These are phyloP conservation scores for Lophotriccus pileatus DNA, from an alignment of 2,797 vertebrate genomes.

Conservation along the genomic window DNA sequence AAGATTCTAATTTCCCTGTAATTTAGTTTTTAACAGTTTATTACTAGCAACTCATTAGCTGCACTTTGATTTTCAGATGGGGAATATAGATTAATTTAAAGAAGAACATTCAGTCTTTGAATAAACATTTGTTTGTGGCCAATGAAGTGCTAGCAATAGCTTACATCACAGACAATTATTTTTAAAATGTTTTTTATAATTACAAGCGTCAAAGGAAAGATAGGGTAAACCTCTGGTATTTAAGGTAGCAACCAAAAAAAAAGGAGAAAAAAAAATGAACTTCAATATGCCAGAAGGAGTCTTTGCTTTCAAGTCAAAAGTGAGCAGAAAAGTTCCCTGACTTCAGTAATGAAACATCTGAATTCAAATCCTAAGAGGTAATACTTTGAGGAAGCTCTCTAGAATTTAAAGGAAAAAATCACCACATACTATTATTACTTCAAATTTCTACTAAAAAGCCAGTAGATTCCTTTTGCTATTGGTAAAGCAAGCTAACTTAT, in stretches of 20 bases:
- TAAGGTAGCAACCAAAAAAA: not conserved
- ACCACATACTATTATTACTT: not conserved
- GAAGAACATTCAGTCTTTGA: not conserved
- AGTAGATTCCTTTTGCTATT: not conserved
- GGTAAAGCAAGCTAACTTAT: not conserved
- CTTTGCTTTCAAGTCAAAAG: not conserved
- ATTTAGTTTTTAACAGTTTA: not conserved
- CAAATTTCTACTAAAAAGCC: not conserved
- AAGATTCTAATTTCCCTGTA: not conserved
- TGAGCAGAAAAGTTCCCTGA: not conserved
- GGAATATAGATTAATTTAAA: not conserved
- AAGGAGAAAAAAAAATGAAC: accelerated
- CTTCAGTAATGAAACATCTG: not conserved
- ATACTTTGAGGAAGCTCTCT: not conserved
- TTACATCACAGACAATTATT: not conserved
- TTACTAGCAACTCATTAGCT: not conserved
- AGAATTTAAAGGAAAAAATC: not conserved
- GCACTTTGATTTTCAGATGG: not conserved
- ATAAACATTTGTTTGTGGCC: not conserved
- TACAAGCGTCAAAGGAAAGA: not conserved
- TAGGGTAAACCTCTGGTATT: not conserved
- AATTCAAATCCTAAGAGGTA: not conserved
- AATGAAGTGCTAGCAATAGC: not conserved
- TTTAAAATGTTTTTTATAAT: not conserved
- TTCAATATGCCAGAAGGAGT: not conserved